These are phyloP conservation scores for Pachliopta kotzebuea DNA, from an alignment of 2,888 invertebrate genomes.

Conservation along the genomic window DNA sequence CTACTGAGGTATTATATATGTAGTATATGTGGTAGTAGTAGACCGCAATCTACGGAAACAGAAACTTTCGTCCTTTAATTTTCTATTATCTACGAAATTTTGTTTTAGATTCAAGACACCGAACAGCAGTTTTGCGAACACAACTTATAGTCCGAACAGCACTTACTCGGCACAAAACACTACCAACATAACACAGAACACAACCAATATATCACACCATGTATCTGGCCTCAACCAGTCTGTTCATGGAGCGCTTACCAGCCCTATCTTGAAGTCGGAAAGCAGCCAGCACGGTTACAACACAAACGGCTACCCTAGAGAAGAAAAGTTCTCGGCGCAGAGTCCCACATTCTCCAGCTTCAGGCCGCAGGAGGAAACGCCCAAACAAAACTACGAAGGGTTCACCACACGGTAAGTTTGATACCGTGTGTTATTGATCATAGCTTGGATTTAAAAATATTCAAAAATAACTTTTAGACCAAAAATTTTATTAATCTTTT, in stretches of 20 bases:
- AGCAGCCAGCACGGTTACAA: conserved; percentile 19
- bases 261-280: conserved; percentile 33
- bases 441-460: conserved; percentile 27
- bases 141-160: conserved; percentile 71
- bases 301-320: conserved; percentile 45
- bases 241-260: conserved; percentile 40
- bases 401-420: conserved; percentile 82
- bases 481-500: no score
- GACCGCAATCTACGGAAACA: no score
- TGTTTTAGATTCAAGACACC: conserved; percentile 62
- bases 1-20: no score
- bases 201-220: conserved; percentile 48
- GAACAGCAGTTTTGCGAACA: conserved; percentile 68
- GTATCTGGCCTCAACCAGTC: conserved; percentile 57
- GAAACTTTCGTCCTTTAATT: neutral
- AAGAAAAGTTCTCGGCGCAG: conserved; percentile 56
- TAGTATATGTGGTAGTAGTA: no score
- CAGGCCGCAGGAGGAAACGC: conserved; percentile 61
- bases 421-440: conserved; percentile 22
- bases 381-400: conserved; percentile 82
- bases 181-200: conserved; percentile 39
- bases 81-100: neutral
- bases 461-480: neutral
- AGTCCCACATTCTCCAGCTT: conserved; percentile 71
- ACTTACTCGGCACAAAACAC: conserved; percentile 55